Conservation (phyloP, 1,140 invertebrate species). For the Drosophila eugracilis region DNA sequence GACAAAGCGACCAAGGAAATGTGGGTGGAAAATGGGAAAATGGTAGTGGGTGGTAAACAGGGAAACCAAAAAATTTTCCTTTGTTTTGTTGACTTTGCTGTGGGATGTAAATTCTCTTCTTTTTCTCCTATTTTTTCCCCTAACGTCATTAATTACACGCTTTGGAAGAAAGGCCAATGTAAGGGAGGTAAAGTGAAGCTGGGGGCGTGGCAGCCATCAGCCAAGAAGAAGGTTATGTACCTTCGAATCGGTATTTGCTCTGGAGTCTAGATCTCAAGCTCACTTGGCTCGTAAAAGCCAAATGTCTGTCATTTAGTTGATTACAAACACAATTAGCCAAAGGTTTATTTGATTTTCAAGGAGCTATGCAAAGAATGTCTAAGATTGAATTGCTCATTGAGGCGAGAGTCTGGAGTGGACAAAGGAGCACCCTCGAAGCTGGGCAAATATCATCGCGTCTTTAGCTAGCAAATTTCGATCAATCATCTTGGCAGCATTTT, state of each 20-base stretch:
- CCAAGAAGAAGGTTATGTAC: constrained; percentile 12
- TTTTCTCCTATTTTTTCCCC: constrained; percentile 17
- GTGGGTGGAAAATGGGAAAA: not conserved
- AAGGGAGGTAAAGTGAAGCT: constrained; percentile 44
- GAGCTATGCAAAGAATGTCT: constrained; percentile 51
- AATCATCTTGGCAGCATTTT: constrained; percentile 28
- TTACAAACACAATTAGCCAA: constrained; percentile 81
- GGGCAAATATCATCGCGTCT: constrained; percentile 26
- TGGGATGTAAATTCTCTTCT: constrained; percentile 69
- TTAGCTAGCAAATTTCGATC: constrained; percentile 38
- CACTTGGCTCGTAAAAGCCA: constrained; percentile 48
- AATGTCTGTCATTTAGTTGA: constrained; percentile 80
- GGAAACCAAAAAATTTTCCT: constrained; percentile 51
- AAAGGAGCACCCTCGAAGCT: constrained; percentile 15
- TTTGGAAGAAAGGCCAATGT: constrained; percentile 20
- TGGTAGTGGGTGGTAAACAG: constrained; percentile 4
- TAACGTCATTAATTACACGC: constrained; percentile 71
- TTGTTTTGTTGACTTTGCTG: constrained; percentile 61
- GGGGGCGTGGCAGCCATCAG: constrained; percentile 20
- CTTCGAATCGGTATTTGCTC: constrained; percentile 58
- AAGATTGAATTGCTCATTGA: constrained; percentile 39
- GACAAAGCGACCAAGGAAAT: constrained; percentile 70
- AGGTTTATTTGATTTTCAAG: constrained; percentile 79
- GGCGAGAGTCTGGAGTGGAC: constrained; percentile 18
- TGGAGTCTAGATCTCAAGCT: constrained; percentile 21